phyloP scores from a whole-genome alignment of 2,797 vertebrate species.

The Hipposideros larvatus region DNA sequence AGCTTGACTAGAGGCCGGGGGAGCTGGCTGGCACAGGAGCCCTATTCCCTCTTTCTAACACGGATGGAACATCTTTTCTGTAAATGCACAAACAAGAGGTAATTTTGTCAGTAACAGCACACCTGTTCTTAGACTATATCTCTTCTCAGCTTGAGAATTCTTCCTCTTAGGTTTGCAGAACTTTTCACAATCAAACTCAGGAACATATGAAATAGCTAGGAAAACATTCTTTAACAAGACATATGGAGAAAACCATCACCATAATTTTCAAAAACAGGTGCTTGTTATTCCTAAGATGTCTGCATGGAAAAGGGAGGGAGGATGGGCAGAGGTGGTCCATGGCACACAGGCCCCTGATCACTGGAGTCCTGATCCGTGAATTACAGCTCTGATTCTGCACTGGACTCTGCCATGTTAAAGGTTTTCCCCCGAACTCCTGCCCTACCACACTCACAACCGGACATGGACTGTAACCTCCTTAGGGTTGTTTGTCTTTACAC shows the following conservation, averaged over 20 bases:
- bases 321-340: no score
- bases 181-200: background rate
- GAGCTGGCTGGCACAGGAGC: background rate
- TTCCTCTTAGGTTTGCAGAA: background rate
- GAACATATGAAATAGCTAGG: background rate
- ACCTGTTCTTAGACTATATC: background rate
- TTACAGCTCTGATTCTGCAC: background rate
- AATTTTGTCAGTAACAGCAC: background rate
- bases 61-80: background rate
- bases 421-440: background rate
- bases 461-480: background rate
- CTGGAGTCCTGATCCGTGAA: background rate
- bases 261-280: background rate
- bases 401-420: background rate
- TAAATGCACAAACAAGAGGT: background rate
- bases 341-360: no score
- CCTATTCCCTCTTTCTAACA: background rate
- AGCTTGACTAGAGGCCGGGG: background rate
- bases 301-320: background rate
- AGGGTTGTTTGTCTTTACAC: background rate
- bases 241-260: background rate
- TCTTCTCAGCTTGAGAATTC: constrained; percentile 4
- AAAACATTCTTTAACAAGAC: constrained; percentile 8
- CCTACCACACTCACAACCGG: background rate
- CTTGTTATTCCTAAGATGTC: background rate